Conservation (phyloP, 53 echinoderm and acorn worm genomes). For the Holothuria scabra region DNA sequence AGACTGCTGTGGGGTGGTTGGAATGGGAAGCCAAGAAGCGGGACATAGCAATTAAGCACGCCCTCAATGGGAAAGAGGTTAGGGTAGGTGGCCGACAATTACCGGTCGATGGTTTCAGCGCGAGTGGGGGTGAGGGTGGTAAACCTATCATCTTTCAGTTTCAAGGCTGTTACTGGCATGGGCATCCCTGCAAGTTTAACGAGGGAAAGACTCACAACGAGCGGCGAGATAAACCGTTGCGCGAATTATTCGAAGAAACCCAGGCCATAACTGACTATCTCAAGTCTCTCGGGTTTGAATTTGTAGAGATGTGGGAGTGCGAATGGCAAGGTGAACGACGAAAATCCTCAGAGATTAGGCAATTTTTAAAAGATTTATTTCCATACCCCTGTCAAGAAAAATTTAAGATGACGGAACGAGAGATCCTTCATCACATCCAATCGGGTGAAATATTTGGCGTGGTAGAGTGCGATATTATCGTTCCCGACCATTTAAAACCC, state of each 20-base stretch:
- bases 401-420: neutral
- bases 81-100: too few species aligned
- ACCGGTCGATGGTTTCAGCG: too few species aligned
- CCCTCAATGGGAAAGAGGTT: slow-evolving; percentile 1
- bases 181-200: too few species aligned
- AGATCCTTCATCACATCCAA: too few species aligned
- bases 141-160: too few species aligned
- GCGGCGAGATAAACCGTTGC: neutral
- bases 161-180: too few species aligned
- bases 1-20: slow-evolving; percentile 39
- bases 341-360: neutral
- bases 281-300: slow-evolving; percentile 27
- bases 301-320: slow-evolving; percentile 15
- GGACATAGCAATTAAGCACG: slow-evolving; percentile 16
- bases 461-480: slow-evolving; percentile 39
- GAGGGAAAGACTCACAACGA: neutral
- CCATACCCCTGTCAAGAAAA: slow-evolving; percentile 30
- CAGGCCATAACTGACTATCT: neutral
- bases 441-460: slow-evolving; percentile 52
- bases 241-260: slow-evolving; percentile 7
- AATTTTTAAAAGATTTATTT: slow-evolving; percentile 10
- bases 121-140: too few species aligned
- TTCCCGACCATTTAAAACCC: slow-evolving; percentile 22
- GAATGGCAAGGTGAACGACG: neutral
- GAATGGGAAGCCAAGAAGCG: slow-evolving; percentile 15